A percentile compares a stretch with the other conserved stretches of the same genome.
Evolutionary conservation across 1,140 invertebrate species (phyloP).

Genomic region (Melipona quadrifasciata): DNA sequence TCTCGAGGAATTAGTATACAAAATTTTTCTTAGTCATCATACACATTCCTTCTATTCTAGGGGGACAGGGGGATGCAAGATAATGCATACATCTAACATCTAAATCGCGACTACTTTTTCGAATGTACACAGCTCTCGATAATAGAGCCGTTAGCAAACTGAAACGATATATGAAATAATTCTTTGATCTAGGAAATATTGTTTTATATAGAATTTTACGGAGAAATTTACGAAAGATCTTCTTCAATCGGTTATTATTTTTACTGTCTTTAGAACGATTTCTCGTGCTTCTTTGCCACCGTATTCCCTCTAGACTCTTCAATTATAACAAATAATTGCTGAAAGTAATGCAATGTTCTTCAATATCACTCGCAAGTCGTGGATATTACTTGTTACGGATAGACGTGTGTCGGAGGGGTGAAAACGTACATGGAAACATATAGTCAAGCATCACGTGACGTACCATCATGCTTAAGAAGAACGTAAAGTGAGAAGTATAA

Average conservation of each 20-base stretch:
- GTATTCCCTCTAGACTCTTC: slow-evolving; percentile 14
- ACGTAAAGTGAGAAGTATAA: not conserved
- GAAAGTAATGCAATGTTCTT: slow-evolving; percentile 44
- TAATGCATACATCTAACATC: slow-evolving; percentile 42
- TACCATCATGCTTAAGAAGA: slow-evolving; percentile 12
- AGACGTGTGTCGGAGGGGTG: slow-evolving; percentile 4
- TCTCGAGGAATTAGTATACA: slow-evolving; percentile 52
- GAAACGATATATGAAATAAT: not conserved
- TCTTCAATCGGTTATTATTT: not conserved
- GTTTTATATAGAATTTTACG: not conserved
- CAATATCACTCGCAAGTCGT: slow-evolving; percentile 14
- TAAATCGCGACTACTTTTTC: not conserved
- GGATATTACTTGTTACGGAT: not conserved
- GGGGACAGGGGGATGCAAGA: slow-evolving; percentile 21
- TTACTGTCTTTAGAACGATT: not conserved
- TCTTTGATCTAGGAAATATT: not conserved
- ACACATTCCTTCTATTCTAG: slow-evolving; percentile 58
- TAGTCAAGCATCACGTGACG: not conserved
- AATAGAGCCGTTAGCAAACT: slow-evolving; percentile 34
- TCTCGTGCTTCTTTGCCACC: slow-evolving; percentile 32
- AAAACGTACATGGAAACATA: slow-evolving; percentile 39
- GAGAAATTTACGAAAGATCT: not conserved
- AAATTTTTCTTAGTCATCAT: slow-evolving; percentile 48
- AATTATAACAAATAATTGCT: slow-evolving; percentile 43
- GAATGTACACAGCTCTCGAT: slow-evolving; percentile 28